phyloP scores from a whole-genome alignment of 2,113 vertebrate genomes.

The Sardina pilchardus region DNA sequence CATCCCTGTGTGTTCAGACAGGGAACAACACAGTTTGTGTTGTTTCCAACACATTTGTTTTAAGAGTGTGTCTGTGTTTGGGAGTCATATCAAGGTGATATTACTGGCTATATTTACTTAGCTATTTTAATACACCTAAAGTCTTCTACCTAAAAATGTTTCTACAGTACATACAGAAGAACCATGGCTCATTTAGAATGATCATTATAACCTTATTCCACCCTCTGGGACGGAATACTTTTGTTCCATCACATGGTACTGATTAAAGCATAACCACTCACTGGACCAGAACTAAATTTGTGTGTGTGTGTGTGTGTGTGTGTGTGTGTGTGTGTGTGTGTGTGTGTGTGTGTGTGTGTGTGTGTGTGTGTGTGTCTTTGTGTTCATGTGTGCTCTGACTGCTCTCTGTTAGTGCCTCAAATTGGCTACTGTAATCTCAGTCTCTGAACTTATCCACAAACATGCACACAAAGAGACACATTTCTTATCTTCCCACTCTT shows the following conservation, averaged over 20 bases:
- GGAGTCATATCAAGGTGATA: neutral
- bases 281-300: neutral
- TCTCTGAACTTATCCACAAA: neutral
- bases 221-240: too few relatives aligned
- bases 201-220: neutral
- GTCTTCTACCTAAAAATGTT: neutral
- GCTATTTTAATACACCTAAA: neutral
- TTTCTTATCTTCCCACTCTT: too few relatives aligned
- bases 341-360: too few relatives aligned
- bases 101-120: neutral
- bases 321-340: neutral
- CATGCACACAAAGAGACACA: too few relatives aligned
- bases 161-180: neutral
- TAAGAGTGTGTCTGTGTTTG: too few relatives aligned
- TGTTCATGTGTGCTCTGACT: neutral
- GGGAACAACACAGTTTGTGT: too few relatives aligned
- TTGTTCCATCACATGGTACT: neutral
- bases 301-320: neutral
- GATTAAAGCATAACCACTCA: constrained; percentile 11
- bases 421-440: neutral
- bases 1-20: too few relatives aligned
- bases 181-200: neutral
- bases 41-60: too few relatives aligned
- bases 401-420: neutral
- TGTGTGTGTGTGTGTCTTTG: neutral